Evolutionary conservation across 2,888 invertebrate genomes (phyloP).

Genomic region (Endomychus coccineus): DNA sequence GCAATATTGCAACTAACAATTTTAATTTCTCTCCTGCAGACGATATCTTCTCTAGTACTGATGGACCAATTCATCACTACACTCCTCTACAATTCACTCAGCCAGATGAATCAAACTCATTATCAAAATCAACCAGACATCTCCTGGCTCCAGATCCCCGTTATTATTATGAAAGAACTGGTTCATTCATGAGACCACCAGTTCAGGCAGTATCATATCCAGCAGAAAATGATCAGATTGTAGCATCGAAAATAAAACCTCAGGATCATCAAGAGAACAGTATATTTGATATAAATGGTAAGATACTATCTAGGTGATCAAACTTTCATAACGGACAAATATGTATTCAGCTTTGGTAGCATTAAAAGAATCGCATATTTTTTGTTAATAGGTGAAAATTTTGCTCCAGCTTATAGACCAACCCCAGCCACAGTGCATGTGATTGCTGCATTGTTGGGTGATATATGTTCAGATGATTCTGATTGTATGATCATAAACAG

Average conservation of each 20-base stretch:
- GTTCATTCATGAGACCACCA: constrained; percentile 34
- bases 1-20: too few species aligned
- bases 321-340: too few species aligned
- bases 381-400: constrained; percentile 21
- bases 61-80: constrained; percentile 68
- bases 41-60: constrained; percentile 63
- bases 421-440: constrained; percentile 57
- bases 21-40: constrained; percentile 47
- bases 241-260: background rate
- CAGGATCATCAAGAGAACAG: background rate
- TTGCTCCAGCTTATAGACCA: constrained; percentile 51
- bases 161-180: constrained; percentile 55
- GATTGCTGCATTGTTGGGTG: constrained; percentile 65
- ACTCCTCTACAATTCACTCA: constrained; percentile 73
- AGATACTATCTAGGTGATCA: too few species aligned
- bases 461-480: constrained; percentile 62
- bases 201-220: constrained; percentile 34
- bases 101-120: constrained; percentile 64
- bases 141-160: constrained; percentile 62
- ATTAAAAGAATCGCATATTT: too few species aligned
- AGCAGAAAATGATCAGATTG: constrained; percentile 33
- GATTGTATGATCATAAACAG: constrained; percentile 67
- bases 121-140: constrained; percentile 75
- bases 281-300: too few species aligned
- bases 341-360: too few species aligned